Percentiles rank a stretch among this genome's conserved stretches.
These are phyloP conservation scores for Adelosebastes latens DNA, from an alignment of 2,797 vertebrate species.

Conservation along the genomic window DNA sequence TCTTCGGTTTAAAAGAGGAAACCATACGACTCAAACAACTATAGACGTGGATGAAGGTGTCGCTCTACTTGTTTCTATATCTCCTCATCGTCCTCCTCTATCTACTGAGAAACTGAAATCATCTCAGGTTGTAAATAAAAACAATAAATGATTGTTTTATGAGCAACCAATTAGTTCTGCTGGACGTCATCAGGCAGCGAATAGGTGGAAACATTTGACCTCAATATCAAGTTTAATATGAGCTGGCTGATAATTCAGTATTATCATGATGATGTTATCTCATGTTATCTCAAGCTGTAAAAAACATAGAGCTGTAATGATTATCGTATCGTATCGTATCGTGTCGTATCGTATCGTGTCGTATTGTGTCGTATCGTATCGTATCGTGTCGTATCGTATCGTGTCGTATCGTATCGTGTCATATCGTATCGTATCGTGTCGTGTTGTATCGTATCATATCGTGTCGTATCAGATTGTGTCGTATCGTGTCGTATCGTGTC, in stretches of 20 bases:
- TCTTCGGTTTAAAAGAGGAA: slow-evolving; percentile 57
- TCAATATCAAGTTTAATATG: neutral
- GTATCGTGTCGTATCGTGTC: too few relatives aligned
- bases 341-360: too few relatives aligned
- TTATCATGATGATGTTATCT: neutral
- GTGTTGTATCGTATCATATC: too few relatives aligned
- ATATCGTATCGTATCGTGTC: too few relatives aligned
- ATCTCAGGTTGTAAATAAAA: neutral
- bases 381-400: too few relatives aligned
- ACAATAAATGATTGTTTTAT: slow-evolving; percentile 5
- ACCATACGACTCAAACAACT: slow-evolving; percentile 56
- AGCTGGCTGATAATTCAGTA: neutral
- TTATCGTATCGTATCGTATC: too few relatives aligned
- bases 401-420: too few relatives aligned
- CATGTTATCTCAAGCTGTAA: neutral
- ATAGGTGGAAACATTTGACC: neutral
- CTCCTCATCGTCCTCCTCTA: neutral
- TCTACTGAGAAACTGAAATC: neutral
- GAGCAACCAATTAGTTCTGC: neutral
- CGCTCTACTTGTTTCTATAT: slow-evolving; percentile 19
- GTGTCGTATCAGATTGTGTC: too few relatives aligned
- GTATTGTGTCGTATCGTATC: too few relatives aligned
- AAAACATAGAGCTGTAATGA: neutral
- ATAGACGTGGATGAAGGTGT: slow-evolving; percentile 35
- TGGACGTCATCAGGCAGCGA: neutral